phyloP scores from a whole-genome alignment of 2,797 vertebrate species.

The Florisuga fusca region DNA sequence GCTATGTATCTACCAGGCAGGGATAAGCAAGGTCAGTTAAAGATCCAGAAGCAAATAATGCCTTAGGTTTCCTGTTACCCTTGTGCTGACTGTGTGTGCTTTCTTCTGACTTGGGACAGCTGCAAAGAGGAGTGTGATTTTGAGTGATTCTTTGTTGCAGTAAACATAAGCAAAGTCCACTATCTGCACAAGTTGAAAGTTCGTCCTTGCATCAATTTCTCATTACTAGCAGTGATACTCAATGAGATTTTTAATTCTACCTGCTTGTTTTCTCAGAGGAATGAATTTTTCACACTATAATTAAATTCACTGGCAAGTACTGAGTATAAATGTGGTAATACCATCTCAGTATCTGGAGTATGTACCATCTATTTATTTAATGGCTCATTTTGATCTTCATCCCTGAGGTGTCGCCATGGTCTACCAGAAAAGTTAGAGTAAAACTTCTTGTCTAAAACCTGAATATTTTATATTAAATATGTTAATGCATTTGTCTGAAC shows the following conservation, averaged over 20 bases:
- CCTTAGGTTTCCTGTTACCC: not conserved
- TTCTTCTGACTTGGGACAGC: not conserved
- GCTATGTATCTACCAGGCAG: not conserved
- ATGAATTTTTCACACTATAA: not conserved
- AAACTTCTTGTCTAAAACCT: not conserved
- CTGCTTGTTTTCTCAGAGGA: not conserved
- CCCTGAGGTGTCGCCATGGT: not conserved
- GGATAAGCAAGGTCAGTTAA: not conserved
- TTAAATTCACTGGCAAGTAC: not conserved
- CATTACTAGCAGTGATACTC: not conserved
- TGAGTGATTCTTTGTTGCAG: not conserved
- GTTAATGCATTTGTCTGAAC: not conserved
- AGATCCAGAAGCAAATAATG: not conserved
- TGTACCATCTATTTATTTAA: not conserved
- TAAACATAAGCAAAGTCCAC: accelerated
- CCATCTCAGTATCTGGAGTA: not conserved
- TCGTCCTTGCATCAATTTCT: not conserved
- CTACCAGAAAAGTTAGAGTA: not conserved
- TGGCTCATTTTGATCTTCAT: not conserved
- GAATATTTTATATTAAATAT: not conserved
- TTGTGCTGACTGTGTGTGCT: accelerated
- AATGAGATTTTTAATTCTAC: not conserved
- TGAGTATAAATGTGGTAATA: not conserved
- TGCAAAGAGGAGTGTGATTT: not conserved
- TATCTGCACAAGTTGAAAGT: not conserved